These are phyloP conservation scores for Phrixothrix hirtus DNA, from an alignment of 2,888 invertebrate species.

Conservation along the genomic window DNA sequence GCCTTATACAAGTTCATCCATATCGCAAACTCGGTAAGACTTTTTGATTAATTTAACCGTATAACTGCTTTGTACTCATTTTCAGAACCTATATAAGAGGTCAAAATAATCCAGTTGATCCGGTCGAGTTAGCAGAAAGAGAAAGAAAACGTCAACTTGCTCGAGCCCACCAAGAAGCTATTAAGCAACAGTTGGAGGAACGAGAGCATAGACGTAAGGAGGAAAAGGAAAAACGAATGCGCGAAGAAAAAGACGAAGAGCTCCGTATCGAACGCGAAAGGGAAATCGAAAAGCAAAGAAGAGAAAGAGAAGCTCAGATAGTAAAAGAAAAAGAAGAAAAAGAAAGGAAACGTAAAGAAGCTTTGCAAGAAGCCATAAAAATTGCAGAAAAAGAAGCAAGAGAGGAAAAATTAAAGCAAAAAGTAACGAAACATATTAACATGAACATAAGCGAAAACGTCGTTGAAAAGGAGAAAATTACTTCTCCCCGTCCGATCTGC, in stretches of 20 bases:
- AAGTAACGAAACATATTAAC: slow-evolving; percentile 47
- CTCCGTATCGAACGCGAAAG: slow-evolving; percentile 74
- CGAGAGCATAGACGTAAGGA: slow-evolving; percentile 74
- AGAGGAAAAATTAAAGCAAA: slow-evolving; percentile 50
- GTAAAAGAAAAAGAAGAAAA: slow-evolving; percentile 70
- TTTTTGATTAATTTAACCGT: slow-evolving; percentile 2
- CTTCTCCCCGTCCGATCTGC: slow-evolving; percentile 21
- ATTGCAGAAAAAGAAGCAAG: slow-evolving; percentile 74
- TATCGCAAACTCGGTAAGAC: slow-evolving; percentile 43
- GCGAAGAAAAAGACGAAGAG: slow-evolving; percentile 83
- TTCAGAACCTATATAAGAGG: slow-evolving; percentile 75
- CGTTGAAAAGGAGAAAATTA: slow-evolving; percentile 47
- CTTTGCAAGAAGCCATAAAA: slow-evolving; percentile 76
- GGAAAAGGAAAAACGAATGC: slow-evolving; percentile 72
- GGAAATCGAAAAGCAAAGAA: slow-evolving; percentile 67
- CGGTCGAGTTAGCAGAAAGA: slow-evolving; percentile 76
- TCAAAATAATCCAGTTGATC: slow-evolving; percentile 83
- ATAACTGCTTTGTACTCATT: slow-evolving; percentile 1
- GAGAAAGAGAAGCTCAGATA: slow-evolving; percentile 72
- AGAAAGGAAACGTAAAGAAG: slow-evolving; percentile 73
- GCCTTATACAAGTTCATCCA: slow-evolving; percentile 51
- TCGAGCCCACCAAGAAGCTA: slow-evolving; percentile 83
- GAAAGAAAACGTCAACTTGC: slow-evolving; percentile 82
- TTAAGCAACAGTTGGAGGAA: slow-evolving; percentile 83
- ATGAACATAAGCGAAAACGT: slow-evolving; percentile 54